These are phyloP conservation scores for Sturnira hondurensis DNA, from an alignment of 2,113 vertebrate species.

Conservation along the genomic window DNA sequence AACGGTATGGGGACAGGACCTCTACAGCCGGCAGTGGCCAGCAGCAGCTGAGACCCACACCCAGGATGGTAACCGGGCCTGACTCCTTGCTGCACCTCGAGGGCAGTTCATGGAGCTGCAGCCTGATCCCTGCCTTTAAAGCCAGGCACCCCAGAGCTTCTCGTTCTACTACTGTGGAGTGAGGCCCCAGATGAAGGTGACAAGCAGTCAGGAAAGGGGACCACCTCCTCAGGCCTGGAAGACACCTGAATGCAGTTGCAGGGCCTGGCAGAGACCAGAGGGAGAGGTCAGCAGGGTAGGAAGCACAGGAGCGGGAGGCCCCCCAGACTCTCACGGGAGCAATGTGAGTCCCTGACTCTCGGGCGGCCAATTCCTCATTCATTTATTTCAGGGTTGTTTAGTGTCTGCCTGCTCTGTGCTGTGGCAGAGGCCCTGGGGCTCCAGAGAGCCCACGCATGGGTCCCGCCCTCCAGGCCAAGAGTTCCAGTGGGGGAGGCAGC, in stretches of 20 bases:
- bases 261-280: neutral
- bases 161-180: neutral
- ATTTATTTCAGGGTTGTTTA: neutral
- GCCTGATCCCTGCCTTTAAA: no score
- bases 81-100: neutral
- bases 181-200: neutral
- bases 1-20: neutral
- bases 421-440: neutral
- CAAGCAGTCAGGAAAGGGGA: neutral
- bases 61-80: neutral
- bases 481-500: neutral
- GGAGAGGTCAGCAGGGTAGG: neutral
- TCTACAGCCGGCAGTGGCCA: neutral
- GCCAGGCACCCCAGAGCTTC: neutral
- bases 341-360: neutral
- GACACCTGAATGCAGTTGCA: neutral
- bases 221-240: neutral
- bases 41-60: neutral
- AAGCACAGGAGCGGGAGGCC: neutral
- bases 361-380: neutral
- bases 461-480: neutral
- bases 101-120: neutral
- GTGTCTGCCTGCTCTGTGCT: neutral
- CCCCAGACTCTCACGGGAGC: neutral
- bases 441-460: neutral